Base-by-base conservation (phyloP, 2,888 invertebrate species). In the Nysson spinosus region DNA sequence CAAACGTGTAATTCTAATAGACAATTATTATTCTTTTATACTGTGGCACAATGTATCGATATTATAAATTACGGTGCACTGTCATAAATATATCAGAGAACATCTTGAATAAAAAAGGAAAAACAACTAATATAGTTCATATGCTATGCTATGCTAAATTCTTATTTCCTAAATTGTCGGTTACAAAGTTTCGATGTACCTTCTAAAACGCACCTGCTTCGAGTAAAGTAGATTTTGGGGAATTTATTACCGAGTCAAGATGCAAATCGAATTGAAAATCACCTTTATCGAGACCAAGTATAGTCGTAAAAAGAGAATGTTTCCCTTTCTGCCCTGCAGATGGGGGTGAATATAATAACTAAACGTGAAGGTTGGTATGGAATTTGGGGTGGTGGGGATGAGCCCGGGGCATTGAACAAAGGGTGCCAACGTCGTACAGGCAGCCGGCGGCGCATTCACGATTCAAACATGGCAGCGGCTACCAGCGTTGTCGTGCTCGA, bases 401-500 rank as follows among this genome's bases (percentile, higher is more conserved):
- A 68, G 65, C 61, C 64, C 72, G 77, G 73, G 77, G 78, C 82
- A 80, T 82, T 80, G 78, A 81, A 83, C 83, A 84, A 84, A 83
- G 84, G 82, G 81, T 82, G 80, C 69, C 64, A 68, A 76, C 72
- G 78, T 77, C 65, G 74, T 66, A 55, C 69, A 56, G 34, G 62
- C 65, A 71, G 69, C 66, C 78, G 73, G 79, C 80, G 79, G 81
- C 79, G 81, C 86, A 87, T 87, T 86, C 85, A 85, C 84, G 82
- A 79, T 81, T 84, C 81, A 84, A 90, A 90, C 91, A 91, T 91
- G 91, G 91, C 91, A 92, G 95, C 95, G 87, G 93, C 93, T 90
- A 96, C 96, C 88, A 96, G 95, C 92, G 96, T 96, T 89, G 96
- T 97, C 89, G 95, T 96, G 87, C 91, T 96, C 87, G 96, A 97